Evolutionary conservation across 2,888 invertebrate species (phyloP).

Genomic region (Reticulitermes lucifugus): DNA sequence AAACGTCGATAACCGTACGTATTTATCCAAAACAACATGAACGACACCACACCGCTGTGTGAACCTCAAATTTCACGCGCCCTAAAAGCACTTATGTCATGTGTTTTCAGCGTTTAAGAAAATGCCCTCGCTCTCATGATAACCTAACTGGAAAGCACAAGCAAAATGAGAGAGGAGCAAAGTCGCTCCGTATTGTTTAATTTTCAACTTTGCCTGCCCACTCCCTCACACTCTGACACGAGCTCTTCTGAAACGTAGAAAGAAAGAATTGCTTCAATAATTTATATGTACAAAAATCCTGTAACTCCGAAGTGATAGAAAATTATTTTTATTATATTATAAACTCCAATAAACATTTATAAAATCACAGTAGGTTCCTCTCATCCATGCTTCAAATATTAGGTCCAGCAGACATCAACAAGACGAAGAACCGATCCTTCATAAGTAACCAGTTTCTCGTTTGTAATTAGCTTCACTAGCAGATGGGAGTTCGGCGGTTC

Average conservation of each 20-base stretch:
- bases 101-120: too few species aligned
- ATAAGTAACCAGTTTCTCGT: not conserved
- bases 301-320: not conserved
- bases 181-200: not conserved
- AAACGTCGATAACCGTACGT: too few species aligned
- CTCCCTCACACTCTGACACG: not conserved
- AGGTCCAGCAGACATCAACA: not conserved
- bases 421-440: not conserved
- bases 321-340: not conserved
- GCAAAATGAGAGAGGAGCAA: not conserved
- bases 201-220: not conserved
- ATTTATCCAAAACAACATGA: too few species aligned
- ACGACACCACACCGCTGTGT: too few species aligned
- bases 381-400: not conserved
- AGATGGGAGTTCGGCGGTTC: not conserved
- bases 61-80: too few species aligned
- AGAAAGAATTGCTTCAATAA: not conserved
- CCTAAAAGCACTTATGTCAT: too few species aligned
- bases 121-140: too few species aligned
- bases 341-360: not conserved
- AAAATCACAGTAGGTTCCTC: not conserved
- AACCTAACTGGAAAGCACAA: too few species aligned
- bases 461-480: not conserved
- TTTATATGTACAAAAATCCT: not conserved
- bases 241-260: not conserved